Base-by-base conservation (phyloP, 2,797 vertebrate species). In the Leptatherina wallacei region DNA sequence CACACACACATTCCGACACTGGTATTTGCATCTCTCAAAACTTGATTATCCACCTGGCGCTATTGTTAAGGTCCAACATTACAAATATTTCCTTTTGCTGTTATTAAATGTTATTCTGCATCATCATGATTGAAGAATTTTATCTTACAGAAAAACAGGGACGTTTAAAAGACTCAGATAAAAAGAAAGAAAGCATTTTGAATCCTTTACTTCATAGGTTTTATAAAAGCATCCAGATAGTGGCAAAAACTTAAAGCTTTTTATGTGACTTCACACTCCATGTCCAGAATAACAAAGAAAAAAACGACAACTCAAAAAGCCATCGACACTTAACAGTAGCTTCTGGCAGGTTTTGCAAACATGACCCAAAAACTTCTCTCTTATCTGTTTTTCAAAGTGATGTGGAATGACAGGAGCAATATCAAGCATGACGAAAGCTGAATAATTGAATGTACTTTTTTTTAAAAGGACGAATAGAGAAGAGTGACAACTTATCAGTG, bases 401-500 rank as follows among this genome's bases (percentile, higher is more conserved):
- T 90, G 75, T 52, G 84, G 84, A 84, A 73, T 88, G 91, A 92
- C 90, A 92, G 87, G 57, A 32, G 84, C 64, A 73, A 81, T 88
- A 89, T 90, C 90, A 90, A 77, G 84, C 87, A 86, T 84, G 84
- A 87, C 82, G 84, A 73, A 35, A 49, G 77, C 72, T 88, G 91
- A 92, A 94, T 93, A 90, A 94, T 94, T 93, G 85, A 92, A 78
- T 65, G 75, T 77, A 80, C 33, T 32, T 88, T 89, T 93, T 86
- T 89, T 86, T 69, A 79, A 87, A 93, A 88, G 89, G 90, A 93
- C 91, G 93, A 94, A 93, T 72, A 59, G 47, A 69, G 69, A 74
- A 86, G 88, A 89, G 82, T 91, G 91, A 92, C 89, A 93, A 90
- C 86, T 93, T 91, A 92, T 93, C 93, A 94, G 85, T 56, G 14